Evolutionary conservation across 2,797 vertebrate genomes (phyloP).

Genomic region (Myotis planiceps): DNA sequence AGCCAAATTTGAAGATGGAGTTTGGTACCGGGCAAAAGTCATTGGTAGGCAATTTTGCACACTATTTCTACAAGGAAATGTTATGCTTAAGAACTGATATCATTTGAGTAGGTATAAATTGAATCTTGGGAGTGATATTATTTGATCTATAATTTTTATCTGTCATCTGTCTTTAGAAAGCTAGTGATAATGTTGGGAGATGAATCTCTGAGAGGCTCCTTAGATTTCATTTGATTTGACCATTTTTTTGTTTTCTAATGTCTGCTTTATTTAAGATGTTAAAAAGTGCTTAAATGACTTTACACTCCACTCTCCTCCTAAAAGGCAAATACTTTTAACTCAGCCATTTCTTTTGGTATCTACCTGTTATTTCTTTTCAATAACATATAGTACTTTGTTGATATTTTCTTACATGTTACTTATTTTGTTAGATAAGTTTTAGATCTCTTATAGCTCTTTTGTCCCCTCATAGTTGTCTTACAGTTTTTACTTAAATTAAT

Average conservation of each 20-base stretch:
- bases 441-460: not conserved
- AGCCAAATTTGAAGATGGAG: slow-evolving; percentile 86
- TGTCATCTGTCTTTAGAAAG: slow-evolving; percentile 30
- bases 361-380: slow-evolving; percentile 30
- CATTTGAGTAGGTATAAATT: not conserved
- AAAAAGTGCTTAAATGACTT: slow-evolving; percentile 8
- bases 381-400: not conserved
- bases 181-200: not conserved
- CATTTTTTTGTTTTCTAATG: not conserved
- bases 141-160: not conserved
- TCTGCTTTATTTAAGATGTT: slow-evolving; percentile 24
- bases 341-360: not conserved
- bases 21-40: slow-evolving; percentile 88
- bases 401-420: not conserved
- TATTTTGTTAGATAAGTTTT: not conserved
- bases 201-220: not conserved
- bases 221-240: slow-evolving; percentile 8
- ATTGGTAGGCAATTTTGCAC: slow-evolving; percentile 80
- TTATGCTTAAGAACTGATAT: not conserved
- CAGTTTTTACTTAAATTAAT: slow-evolving; percentile 41
- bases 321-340: not conserved
- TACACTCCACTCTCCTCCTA: not conserved
- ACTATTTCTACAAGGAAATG: slow-evolving; percentile 13
- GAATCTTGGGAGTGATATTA: not conserved
- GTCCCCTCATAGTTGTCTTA: not conserved